A percentile compares a stretch with the other conserved stretches of the same genome.
These are phyloP conservation scores for Selene dorsalis DNA, from an alignment of 2,797 vertebrate species.

Conservation along the genomic window DNA sequence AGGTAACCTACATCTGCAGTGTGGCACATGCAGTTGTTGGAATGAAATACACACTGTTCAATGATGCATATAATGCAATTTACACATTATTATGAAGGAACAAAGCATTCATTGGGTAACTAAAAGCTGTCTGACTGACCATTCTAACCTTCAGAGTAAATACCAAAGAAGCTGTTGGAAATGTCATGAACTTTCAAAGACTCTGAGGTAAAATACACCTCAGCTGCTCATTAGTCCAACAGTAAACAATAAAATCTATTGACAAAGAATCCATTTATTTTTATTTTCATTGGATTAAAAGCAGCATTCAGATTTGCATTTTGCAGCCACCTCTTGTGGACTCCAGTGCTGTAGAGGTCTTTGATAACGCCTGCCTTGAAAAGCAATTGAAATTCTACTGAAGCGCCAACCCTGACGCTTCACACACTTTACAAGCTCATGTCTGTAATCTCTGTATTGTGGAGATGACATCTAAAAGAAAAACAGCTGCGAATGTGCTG, in stretches of 20 bases:
- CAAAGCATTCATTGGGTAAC: slow-evolving; percentile 62
- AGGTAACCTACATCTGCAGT: not conserved
- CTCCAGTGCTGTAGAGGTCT: slow-evolving; percentile 20
- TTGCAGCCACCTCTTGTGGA: slow-evolving; percentile 15
- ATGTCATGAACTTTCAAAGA: slow-evolving; percentile 86
- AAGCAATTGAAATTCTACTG: slow-evolving; percentile 53
- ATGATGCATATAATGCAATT: slow-evolving; percentile 47
- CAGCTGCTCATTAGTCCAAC: slow-evolving; percentile 74
- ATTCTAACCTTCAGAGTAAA: slow-evolving; percentile 86
- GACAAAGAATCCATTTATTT: slow-evolving; percentile 30
- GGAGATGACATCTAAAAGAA: slow-evolving; percentile 29
- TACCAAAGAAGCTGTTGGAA: slow-evolving; percentile 82
- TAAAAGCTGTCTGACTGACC: slow-evolving; percentile 74
- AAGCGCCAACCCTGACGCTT: slow-evolving; percentile 43
- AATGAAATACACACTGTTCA: slow-evolving; percentile 29
- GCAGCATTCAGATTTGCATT: slow-evolving; percentile 23
- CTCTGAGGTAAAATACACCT: slow-evolving; percentile 70
- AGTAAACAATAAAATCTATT: slow-evolving; percentile 64
- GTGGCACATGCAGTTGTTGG: not conserved
- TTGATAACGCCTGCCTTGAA: slow-evolving; percentile 52
- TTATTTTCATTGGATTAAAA: slow-evolving; percentile 36
- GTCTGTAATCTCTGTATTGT: slow-evolving; percentile 55
- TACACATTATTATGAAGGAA: slow-evolving; percentile 61
- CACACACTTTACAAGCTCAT: slow-evolving; percentile 39
- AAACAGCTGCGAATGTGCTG: slow-evolving; percentile 3